Evolutionary conservation across 1,140 invertebrate species (phyloP), one percentile per base, ranked within the genome.

Genomic region (Tigriopus japonicus): DNA sequence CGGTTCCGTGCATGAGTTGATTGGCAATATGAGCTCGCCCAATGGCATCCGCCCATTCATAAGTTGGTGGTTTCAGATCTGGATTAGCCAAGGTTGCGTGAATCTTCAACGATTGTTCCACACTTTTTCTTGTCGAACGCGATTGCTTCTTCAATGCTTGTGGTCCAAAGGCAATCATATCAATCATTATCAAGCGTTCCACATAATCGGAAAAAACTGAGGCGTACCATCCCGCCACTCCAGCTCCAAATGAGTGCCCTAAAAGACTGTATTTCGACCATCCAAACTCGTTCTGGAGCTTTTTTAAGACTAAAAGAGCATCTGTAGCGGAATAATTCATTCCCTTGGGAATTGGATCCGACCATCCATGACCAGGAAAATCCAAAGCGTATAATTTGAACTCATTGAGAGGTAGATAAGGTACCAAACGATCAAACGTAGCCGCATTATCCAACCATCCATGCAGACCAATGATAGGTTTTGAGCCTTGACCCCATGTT

Each of bases 381-480:
- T 69, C 68, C n/a, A 69, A 52, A 21, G 62, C 62, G 6, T 63
- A 28, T 28, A 66, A 62, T 17, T 21, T 40, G 45, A 14, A 61
- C 59, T 54, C 53, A 51, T 59, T 42, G 40, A 63, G 19, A 1
- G 59, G 58, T n/a, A 66, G 24, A 6, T 56, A 42, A 15, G 63
- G 63, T 10, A 65, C 64, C 14, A 69, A 49, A 12, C 52, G 42
- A 52, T 69, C 68, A 64, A 68, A 69, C 13, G 64, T 67, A 23
- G 65, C 66, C 13, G 63, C 65, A 64, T 69, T 69, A 49, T 69
- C 68, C 21, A 66, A 61, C 68, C 68, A 69, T 14, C 68, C 68
- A 51, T 69, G 68, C 10, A 68, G 17, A 35, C 65, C 67, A 60
- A 63, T 51, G 14, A 68, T 49, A 5, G 63, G 64, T 28, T 53